phyloP scores from a whole-genome alignment of 2,113 vertebrate species.

The Silurus glanis region DNA sequence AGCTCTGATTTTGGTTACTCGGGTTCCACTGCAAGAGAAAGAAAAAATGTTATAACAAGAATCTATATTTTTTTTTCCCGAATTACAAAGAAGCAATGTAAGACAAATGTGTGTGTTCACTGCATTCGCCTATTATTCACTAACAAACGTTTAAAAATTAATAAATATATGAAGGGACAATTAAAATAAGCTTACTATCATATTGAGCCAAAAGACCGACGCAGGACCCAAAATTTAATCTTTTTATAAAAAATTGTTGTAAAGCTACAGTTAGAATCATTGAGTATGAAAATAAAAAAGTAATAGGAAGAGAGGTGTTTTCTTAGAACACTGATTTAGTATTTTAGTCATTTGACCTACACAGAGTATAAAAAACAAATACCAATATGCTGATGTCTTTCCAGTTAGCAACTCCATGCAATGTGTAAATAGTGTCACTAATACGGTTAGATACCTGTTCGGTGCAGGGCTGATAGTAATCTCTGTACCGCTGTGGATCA shows the following conservation, averaged over 20 bases:
- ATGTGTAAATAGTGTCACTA: not conserved
- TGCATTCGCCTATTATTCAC: not conserved
- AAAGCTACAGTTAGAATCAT: too few species aligned
- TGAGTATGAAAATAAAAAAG: too few species aligned
- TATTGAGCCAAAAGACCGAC: not conserved
- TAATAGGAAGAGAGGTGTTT: too few species aligned
- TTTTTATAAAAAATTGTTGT: not conserved
- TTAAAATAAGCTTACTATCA: not conserved
- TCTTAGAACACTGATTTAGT: too few species aligned
- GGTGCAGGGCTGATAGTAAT: conserved; percentile 76
- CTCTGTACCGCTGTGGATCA: conserved; percentile 75
- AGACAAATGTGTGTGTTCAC: not conserved
- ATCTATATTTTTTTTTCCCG: not conserved
- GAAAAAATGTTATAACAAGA: not conserved
- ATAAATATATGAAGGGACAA: not conserved
- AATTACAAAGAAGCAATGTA: not conserved
- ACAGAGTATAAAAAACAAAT: not conserved
- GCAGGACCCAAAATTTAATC: not conserved
- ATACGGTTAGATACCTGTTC: conserved; percentile 67
- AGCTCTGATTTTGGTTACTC: conserved; percentile 73
- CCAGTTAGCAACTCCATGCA: not conserved
- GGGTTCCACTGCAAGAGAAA: conserved; percentile 74
- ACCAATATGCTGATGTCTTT: not conserved
- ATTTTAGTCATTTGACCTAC: too few species aligned
- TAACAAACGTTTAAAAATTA: too few species aligned